Conservation (phyloP, 2,797 vertebrate species). For the Enteromius viviparus region DNA sequence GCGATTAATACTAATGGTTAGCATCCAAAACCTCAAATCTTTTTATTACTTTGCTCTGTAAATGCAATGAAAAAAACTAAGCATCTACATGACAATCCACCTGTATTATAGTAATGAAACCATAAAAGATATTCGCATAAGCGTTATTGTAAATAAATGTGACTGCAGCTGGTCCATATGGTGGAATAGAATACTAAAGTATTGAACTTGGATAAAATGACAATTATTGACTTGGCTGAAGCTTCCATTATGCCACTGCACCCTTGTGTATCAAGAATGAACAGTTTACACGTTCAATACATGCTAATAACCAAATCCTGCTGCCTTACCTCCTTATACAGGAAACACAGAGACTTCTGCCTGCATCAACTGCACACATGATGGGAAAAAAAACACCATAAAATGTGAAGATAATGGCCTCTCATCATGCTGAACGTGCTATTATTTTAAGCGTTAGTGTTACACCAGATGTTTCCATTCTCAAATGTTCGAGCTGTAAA, state of each 20-base stretch:
- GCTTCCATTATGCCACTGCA: neutral
- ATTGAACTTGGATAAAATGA: constrained; percentile 28
- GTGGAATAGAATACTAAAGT: neutral
- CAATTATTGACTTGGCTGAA: constrained; percentile 10
- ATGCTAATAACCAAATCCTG: neutral
- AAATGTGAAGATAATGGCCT: constrained; percentile 29
- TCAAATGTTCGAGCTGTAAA: constrained; percentile 23
- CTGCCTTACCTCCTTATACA: constrained; percentile 2
- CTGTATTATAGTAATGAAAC: constrained; percentile 30
- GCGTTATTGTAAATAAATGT: constrained; percentile 22
- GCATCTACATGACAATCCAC: constrained; percentile 27
- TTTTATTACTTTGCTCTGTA: constrained; percentile 12
- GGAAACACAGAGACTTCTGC: neutral
- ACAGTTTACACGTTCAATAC: constrained; percentile 1
- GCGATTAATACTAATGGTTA: constrained; percentile 12
- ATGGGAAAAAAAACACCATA: constrained; percentile 14
- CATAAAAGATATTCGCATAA: constrained; percentile 18
- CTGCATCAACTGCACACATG: constrained; percentile 19
- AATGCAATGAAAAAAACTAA: constrained; percentile 15
- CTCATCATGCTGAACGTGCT: neutral
- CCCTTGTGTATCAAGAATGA: neutral
- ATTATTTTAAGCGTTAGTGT: constrained; percentile 26
- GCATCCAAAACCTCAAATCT: constrained; percentile 28
- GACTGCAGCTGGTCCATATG: constrained; percentile 22
- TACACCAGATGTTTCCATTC: constrained; percentile 22